phyloP scores from a whole-genome alignment of 2,797 vertebrate genomes.

The Sebastes glaucus region DNA sequence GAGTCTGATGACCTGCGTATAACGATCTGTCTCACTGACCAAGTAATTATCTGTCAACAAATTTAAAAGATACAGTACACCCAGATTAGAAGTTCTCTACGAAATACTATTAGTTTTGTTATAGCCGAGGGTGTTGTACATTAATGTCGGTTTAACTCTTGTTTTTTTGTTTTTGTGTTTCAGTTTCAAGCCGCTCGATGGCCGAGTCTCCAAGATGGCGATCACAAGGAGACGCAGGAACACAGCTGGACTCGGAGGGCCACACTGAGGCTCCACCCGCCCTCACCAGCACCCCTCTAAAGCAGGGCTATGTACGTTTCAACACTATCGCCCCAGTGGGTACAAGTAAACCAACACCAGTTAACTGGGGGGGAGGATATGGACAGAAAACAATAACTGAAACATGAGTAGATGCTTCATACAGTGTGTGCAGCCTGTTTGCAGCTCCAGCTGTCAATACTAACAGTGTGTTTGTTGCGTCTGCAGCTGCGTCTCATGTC shows the following conservation, averaged over 20 bases:
- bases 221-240: slow-evolving; percentile 75
- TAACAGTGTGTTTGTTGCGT: slow-evolving; percentile 10
- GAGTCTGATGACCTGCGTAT: neutral
- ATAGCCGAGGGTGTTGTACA: neutral
- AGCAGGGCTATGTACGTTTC: slow-evolving; percentile 86
- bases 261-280: slow-evolving; percentile 45
- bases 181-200: slow-evolving; percentile 70
- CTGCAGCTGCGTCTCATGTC: slow-evolving; percentile 84
- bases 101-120: neutral
- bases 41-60: neutral
- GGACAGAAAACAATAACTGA: neutral
- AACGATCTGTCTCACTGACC: neutral
- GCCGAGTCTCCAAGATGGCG: slow-evolving; percentile 83
- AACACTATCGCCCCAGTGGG: neutral
- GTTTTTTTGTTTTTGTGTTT: neutral
- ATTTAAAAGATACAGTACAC: neutral
- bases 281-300: slow-evolving; percentile 85
- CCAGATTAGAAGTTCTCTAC: neutral
- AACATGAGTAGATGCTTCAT: neutral
- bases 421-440: neutral
- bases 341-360: neutral
- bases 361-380: neutral
- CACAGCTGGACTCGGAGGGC: slow-evolving; percentile 63
- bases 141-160: neutral
- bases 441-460: neutral